Percentiles rank a stretch among this genome's conserved stretches.
These are phyloP conservation scores for Hucho hucho DNA, from an alignment of 2,113 vertebrate species.

Conservation along the genomic window DNA sequence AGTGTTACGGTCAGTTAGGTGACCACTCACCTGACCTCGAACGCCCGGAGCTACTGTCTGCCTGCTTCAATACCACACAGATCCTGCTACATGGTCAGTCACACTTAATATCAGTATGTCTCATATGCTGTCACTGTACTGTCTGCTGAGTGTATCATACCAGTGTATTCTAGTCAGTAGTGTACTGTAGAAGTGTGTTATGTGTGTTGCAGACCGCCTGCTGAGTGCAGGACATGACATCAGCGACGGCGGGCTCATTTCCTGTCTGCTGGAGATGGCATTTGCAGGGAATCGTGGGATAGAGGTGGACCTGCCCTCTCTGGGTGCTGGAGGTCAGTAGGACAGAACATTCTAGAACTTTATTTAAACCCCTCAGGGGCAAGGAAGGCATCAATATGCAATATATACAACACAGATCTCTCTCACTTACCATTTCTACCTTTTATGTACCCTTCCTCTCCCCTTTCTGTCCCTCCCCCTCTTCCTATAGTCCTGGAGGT, in stretches of 20 bases:
- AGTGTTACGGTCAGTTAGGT: constrained; percentile 87
- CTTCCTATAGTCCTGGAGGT: constrained; percentile 74
- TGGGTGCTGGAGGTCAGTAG: constrained; percentile 71
- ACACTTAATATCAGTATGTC: neutral
- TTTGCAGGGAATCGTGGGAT: constrained; percentile 89
- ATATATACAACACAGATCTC: neutral
- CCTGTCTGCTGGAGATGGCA: constrained; percentile 89
- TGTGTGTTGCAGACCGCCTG: constrained; percentile 64
- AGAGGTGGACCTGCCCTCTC: constrained; percentile 72
- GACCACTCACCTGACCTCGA: constrained; percentile 85
- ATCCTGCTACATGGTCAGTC: constrained; percentile 75
- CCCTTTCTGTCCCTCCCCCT: neutral
- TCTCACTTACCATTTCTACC: neutral
- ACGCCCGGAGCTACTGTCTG: constrained; percentile 68
- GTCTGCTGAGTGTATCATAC: neutral
- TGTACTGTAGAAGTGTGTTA: neutral
- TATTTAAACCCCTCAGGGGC: neutral
- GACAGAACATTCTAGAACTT: neutral
- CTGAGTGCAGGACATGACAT: constrained; percentile 89
- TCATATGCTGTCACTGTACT: neutral
- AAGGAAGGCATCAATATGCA: no score
- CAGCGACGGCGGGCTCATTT: constrained; percentile 88
- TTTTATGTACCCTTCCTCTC: neutral
- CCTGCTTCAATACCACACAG: constrained; percentile 85
- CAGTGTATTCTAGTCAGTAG: neutral